Conservation (phyloP, 2,888 invertebrate genomes). For the Aspidiotus rigidus region DNA sequence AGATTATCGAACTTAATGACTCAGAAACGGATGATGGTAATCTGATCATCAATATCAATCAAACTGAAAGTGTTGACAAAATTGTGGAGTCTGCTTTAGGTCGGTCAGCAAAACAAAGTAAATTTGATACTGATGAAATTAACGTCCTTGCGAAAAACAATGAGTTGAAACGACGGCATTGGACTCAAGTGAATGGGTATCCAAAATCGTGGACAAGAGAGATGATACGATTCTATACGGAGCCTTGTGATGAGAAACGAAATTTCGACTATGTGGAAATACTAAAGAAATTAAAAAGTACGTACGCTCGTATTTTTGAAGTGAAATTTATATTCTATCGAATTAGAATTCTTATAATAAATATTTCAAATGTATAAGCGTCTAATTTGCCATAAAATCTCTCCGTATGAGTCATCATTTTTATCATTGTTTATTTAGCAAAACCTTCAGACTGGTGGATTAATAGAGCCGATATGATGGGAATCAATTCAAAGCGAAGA, state of each 20-base stretch:
- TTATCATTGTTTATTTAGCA: background rate
- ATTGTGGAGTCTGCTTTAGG: background rate
- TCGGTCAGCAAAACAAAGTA: background rate
- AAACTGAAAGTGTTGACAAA: background rate
- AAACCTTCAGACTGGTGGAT: conserved; percentile 23
- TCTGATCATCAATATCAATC: conserved; percentile 1
- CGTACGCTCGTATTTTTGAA: background rate
- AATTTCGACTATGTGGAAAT: conserved; percentile 18
- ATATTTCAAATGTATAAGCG: too few relatives aligned
- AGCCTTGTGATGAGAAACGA: conserved; percentile 10
- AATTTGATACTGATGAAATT: background rate
- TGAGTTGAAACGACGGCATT: background rate
- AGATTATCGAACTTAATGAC: background rate
- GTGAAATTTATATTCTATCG: too few relatives aligned
- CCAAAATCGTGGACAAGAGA: conserved; percentile 21
- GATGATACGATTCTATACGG: conserved; percentile 20
- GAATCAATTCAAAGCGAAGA: background rate
- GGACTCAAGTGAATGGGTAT: background rate
- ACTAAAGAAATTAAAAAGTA: conserved; percentile 11
- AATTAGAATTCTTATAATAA: too few relatives aligned
- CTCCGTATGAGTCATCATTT: background rate
- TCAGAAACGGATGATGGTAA: background rate
- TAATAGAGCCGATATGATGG: conserved; percentile 8
- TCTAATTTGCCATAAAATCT: background rate
- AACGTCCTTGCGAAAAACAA: background rate